Base-by-base conservation (phyloP, 2,797 vertebrate species). In the Pempheris klunzingeri region DNA sequence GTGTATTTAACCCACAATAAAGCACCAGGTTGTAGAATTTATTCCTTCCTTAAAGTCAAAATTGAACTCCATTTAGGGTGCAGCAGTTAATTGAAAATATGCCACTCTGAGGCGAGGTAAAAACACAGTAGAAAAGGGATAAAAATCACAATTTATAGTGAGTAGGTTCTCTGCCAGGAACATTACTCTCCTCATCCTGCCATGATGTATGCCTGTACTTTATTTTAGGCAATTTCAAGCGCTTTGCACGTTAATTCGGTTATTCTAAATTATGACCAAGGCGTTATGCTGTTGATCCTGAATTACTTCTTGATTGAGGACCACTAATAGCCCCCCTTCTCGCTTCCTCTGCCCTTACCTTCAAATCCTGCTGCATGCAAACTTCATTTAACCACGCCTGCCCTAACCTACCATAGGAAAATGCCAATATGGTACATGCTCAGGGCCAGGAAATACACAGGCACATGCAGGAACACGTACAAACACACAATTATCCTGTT, bases 201-300 rank as follows among this genome's bases (percentile, higher is more conserved):
- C 69, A 69, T 93, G 91, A 94, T 94, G 94, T 96, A 96, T 96
- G 95, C 88, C 92, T 93, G 88, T 95, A 87, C 94, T 93, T 97
- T 95, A 97, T 96, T 97, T 97, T 95, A 94, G 91, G 92, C 94
- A 92, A 92, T 94, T 94, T 88, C 77, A 72, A 94, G 93, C 90
- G 95, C 96, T 96, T 94, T 92, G 88, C 95, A 94, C 94, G 91
- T 96, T 96, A 96, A 97, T 96, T 95, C 78, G 87, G 95, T 97
- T 97, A 96, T 95, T 96, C 93, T 96, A 95, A 97, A 96, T 96
- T 96, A 97, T 95, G 95, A 93, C 62, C 90, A 65, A 93, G 89
- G 92, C 94, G 93, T 94, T 93, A 95, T 94, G 93, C 91, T 89
- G 94, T 90, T 95, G 90, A 78, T 69, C 90, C 90, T 91, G 90